Evolutionary conservation across 2,888 invertebrate species (phyloP), one percentile per base, ranked within the genome.

Genomic region (Andrena hattorfiana): DNA sequence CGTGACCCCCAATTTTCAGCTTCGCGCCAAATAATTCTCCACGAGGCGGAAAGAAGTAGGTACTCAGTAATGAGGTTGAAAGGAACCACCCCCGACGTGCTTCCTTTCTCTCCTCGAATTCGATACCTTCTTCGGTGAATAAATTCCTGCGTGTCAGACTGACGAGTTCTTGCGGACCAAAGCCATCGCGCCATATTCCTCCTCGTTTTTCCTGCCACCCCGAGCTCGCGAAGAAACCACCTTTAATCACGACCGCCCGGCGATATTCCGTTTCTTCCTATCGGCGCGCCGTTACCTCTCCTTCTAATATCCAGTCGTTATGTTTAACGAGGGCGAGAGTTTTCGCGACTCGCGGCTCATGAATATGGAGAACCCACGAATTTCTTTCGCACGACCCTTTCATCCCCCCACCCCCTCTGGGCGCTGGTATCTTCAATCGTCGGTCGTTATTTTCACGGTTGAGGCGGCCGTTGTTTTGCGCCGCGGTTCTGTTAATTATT

Each of bases 331-430:
- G 73, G 82, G 30, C 62, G 62, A 70, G 63, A 77, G 59, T 69
- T 77, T 54, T 72, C 82, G 64, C 68, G 49, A 30, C 32, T 60
- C 63, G 59, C 23, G 56, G 26, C 67, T 81, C 77, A 81, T 81
- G 83, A 83, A 83, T 83, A 83, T 81, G 83, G 82, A 42, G 16
- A 83, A 62, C 26, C 26, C 69, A 26, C 71, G 68, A 71, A 51
- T 71, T 76, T 63, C 42, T 64, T 63, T n/a, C 8, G 20, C 16
- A n/a, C 51, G 16, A 4, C 6, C 67, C 48, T 26, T 1, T 13
- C 66, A 4, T 13, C 42, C 32, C 60, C 20, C 20, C 54, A 13
- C 42, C 32, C 60, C 20, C 20, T 63, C 28, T 16, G 0, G 23
- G 2, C 16, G 2, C 30, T 35, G 32, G 26, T 67, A 49, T 49